Base-by-base conservation (phyloP, 2,797 vertebrate species). In the Mastacembelus armatus region DNA sequence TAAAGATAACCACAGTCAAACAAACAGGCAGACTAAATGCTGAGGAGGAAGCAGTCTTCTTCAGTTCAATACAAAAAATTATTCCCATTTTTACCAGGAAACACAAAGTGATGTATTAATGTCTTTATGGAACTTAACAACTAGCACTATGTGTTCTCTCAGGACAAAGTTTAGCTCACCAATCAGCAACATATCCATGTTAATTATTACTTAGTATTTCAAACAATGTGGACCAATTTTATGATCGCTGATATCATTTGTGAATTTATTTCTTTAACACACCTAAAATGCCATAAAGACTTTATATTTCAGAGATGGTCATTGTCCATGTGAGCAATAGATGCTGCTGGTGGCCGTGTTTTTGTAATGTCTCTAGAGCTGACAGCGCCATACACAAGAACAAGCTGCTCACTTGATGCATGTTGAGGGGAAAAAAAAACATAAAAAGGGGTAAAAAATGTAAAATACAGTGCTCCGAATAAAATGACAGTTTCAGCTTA, bases 401-500 rank as follows among this genome's bases (percentile, higher is more conserved):
- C 8, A 8, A 10, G 3, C 22, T 43, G 14, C 30, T n/a, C 14
- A 36, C 35, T 51, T 6, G 4, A 30, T 19, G 73, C 11, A 52
- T 7, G 2, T 19, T 32, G 22, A 39, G 24, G 38, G n/a, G n/a
- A 22, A 18, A 40, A 50, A 33, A 22, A 11, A 42, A 14, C 5
- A 18, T n/a, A n/a, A n/a, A n/a, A n/a, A 35, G 24, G 38, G 36
- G 15, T n/a, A n/a, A n/a, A n/a, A n/a, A 9, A 2, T 36, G 22
- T 4, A 48, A 33, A 19, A 26, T 7, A 33, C 21, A 45, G 32
- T 10, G 2, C 4, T 33, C 15, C 35, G 29, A 38, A 14, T 47
- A 36, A 61, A 39, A 1, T 45, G 58, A 60, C 72, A 54, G 51
- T 47, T 39, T 59, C 33, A 55, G 32, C 40, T 51, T 10, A 1